These are phyloP conservation scores for Halictus quadricinctus DNA, from an alignment of 2,888 invertebrate species.

Conservation along the genomic window DNA sequence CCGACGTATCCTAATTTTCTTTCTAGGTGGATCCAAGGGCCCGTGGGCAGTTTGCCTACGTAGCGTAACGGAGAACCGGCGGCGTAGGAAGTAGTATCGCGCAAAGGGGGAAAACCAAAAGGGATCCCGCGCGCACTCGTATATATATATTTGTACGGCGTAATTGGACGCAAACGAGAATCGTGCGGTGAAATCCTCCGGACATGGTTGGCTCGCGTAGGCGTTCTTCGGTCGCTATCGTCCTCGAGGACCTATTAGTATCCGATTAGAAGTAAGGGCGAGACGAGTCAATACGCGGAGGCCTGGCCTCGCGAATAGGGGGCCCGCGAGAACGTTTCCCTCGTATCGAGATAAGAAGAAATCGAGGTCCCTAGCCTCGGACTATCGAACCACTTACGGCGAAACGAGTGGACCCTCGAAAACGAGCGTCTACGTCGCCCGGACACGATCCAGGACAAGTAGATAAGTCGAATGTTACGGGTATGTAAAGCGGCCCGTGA, in stretches of 20 bases:
- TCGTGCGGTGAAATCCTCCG: slow-evolving; percentile 64
- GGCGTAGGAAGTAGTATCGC: slow-evolving; percentile 38
- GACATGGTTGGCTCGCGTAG: slow-evolving; percentile 47
- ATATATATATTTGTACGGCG: slow-evolving; percentile 51
- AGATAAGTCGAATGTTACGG: slow-evolving; percentile 56
- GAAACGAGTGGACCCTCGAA: slow-evolving; percentile 65
- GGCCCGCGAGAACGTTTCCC: slow-evolving; percentile 56
- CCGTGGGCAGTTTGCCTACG: slow-evolving; percentile 63
- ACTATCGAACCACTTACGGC: slow-evolving; percentile 52
- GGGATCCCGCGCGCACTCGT: slow-evolving; percentile 17
- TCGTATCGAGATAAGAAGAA: slow-evolving; percentile 68
- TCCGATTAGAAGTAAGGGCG: slow-evolving; percentile 67
- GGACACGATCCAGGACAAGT: slow-evolving; percentile 50
- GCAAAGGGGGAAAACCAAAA: slow-evolving; percentile 46
- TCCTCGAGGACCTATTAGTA: slow-evolving; percentile 68
- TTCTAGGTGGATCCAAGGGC: slow-evolving; percentile 54
- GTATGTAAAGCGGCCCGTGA: slow-evolving; percentile 55
- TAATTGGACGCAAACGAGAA: slow-evolving; percentile 65
- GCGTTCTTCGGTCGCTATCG: slow-evolving; percentile 36
- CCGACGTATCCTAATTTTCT: slow-evolving; percentile 66
- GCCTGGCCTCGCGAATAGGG: slow-evolving; percentile 39
- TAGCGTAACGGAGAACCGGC: slow-evolving; percentile 54
- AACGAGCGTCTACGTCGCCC: slow-evolving; percentile 61
- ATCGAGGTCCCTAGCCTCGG: slow-evolving; percentile 61
- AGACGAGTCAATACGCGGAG: slow-evolving; percentile 42